phyloP scores from a whole-genome alignment of 1,140 invertebrate species.

The Eufriesea mexicana region DNA sequence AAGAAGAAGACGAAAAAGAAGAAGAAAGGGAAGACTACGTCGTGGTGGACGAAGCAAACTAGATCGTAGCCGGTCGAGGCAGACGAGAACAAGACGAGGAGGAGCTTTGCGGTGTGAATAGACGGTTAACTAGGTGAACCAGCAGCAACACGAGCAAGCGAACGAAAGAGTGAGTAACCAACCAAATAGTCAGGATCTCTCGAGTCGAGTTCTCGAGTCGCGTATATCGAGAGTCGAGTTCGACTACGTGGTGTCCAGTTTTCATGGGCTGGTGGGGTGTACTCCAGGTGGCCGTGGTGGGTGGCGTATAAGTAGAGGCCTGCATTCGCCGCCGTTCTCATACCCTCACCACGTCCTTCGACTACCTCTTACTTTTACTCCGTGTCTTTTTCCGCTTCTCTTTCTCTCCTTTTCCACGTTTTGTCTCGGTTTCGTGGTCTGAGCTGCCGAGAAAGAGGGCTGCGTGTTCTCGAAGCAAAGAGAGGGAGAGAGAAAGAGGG shows the following conservation, averaged over 20 bases:
- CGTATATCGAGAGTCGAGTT: constrained; percentile 50
- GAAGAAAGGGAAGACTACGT: too few relatives aligned
- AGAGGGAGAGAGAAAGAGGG: background rate
- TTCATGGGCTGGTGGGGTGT: constrained; percentile 78
- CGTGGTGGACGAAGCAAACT: too few relatives aligned
- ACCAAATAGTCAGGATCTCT: constrained; percentile 15
- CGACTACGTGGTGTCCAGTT: constrained; percentile 73
- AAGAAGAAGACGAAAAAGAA: too few relatives aligned
- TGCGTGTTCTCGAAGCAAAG: background rate
- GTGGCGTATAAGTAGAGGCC: constrained; percentile 82
- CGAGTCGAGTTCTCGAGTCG: constrained; percentile 8
- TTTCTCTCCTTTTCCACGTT: constrained; percentile 21
- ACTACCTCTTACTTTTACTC: constrained; percentile 77
- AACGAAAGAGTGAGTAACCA: constrained; percentile 7
- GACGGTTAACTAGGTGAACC: background rate
- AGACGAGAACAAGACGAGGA: background rate
- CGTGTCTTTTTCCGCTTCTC: constrained; percentile 52
- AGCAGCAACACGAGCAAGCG: background rate
- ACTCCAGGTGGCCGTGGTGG: constrained; percentile 76
- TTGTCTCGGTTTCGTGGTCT: background rate
- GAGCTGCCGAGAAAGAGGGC: background rate
- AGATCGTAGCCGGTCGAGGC: background rate
- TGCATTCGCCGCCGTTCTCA: constrained; percentile 80
- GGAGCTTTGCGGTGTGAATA: background rate
- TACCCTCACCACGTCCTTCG: constrained; percentile 81